Conservation (phyloP, 2,113 vertebrate genomes). For the Lethenteron camtschaticum region DNA sequence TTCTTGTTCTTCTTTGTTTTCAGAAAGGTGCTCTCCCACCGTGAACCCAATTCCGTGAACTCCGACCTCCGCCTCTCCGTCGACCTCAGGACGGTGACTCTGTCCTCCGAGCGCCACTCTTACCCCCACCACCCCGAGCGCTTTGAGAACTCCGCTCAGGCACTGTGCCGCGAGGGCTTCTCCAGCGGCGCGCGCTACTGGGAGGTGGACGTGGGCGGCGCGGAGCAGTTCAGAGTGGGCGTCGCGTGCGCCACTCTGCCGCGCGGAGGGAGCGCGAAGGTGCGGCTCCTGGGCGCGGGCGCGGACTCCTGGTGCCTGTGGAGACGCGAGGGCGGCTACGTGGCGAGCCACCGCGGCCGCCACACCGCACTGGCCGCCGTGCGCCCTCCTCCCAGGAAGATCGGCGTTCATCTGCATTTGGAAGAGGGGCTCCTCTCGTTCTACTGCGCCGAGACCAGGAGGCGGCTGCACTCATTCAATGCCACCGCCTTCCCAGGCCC, state of each 20-base stretch:
- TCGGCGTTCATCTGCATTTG: too few relatives aligned
- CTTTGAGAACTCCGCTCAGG: conserved; percentile 12
- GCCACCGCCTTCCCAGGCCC: too few relatives aligned
- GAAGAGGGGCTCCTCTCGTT: too few relatives aligned
- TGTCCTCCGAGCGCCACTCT: conserved; percentile 7
- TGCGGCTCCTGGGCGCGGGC: background rate
- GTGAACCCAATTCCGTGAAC: conserved; percentile 10
- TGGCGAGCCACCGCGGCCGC: too few relatives aligned
- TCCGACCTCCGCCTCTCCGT: conserved; percentile 10
- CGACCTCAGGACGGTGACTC: conserved; percentile 9
- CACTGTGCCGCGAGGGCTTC: conserved; percentile 9
- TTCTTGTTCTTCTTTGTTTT: background rate
- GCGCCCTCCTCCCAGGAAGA: too few relatives aligned
- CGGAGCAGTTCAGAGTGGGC: background rate
- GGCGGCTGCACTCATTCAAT: too few relatives aligned
- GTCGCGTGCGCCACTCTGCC: background rate
- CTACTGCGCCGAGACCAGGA: too few relatives aligned
- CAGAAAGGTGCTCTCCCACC: conserved; percentile 10
- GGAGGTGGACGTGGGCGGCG: conserved; percentile 13
- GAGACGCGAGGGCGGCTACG: too few relatives aligned
- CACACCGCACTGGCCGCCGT: too few relatives aligned
- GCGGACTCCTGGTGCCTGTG: too few relatives aligned
- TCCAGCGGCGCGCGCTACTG: conserved; percentile 11
- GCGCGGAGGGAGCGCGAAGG: background rate
- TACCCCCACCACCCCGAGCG: background rate